Conservation (phyloP, 2,888 invertebrate species). For the Neuroscelio doddi region DNA sequence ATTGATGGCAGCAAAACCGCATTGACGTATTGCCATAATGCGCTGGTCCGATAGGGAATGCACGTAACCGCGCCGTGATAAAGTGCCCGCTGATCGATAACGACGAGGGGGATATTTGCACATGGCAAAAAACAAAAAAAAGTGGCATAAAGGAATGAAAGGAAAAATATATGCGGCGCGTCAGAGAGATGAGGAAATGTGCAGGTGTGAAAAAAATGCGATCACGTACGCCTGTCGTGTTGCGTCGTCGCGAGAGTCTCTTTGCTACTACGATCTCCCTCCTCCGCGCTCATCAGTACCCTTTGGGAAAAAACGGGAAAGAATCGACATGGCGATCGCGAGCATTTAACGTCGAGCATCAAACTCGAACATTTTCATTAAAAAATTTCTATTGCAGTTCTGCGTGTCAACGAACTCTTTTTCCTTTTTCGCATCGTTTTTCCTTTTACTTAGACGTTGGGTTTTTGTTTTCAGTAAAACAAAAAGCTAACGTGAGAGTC, state of each 20-base stretch:
- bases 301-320: constrained; percentile 6
- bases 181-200: neutral
- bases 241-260: neutral
- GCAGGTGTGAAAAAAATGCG: neutral
- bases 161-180: no score
- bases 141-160: no score
- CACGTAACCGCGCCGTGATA: constrained; percentile 51
- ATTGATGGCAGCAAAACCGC: constrained; percentile 64
- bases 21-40: constrained; percentile 62
- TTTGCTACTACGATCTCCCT: neutral
- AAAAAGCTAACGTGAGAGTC: neutral
- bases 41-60: constrained; percentile 51
- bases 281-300: neutral
- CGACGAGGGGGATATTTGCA: constrained; percentile 38
- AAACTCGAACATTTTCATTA: constrained; percentile 15
- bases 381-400: constrained; percentile 2
- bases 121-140: constrained; percentile 35
- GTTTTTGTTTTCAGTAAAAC: neutral
- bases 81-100: constrained; percentile 57
- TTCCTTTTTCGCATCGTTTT: neutral
- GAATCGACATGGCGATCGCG: constrained; percentile 7
- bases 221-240: neutral
- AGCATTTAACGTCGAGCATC: constrained; percentile 10
- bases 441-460: neutral
- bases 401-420: neutral